Percentiles rank a stretch among this genome's conserved stretches.
phyloP scores from a whole-genome alignment of 2,113 vertebrate species.

The Varanus salvator region DNA sequence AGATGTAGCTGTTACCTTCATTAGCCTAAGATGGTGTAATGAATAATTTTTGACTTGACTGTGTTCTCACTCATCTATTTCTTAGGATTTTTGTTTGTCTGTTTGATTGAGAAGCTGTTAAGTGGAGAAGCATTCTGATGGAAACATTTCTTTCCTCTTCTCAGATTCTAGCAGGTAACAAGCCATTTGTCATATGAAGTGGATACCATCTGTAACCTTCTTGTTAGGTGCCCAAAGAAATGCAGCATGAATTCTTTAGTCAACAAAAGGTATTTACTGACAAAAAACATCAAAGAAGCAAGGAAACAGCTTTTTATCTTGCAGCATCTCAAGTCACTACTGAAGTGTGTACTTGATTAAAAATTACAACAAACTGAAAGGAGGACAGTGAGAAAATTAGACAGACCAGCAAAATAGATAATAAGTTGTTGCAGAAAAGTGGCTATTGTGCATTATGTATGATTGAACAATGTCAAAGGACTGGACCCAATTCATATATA shows the following conservation, averaged over 20 bases:
- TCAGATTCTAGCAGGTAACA: conserved; percentile 45
- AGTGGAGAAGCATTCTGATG: conserved; percentile 39
- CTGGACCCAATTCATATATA: neutral
- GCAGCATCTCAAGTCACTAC: conserved; percentile 31
- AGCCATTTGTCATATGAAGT: conserved; percentile 46
- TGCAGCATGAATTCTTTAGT: conserved; percentile 47
- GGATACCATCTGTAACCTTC: conserved; percentile 44
- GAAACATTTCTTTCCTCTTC: conserved; percentile 45
- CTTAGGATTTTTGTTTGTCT: conserved; percentile 50
- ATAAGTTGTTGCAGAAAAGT: neutral
- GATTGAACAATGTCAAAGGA: conserved; percentile 14
- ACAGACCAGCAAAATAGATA: conserved; percentile 10
- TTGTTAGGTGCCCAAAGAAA: conserved; percentile 38
- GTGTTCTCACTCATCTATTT: conserved; percentile 46
- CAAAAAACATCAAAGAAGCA: conserved; percentile 34
- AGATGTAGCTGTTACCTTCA: conserved; percentile 18
- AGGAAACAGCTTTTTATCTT: conserved; percentile 42
- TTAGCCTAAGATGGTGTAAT: conserved; percentile 16
- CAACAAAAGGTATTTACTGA: conserved; percentile 34
- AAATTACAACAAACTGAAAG: conserved; percentile 30
- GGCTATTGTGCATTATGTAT: neutral
- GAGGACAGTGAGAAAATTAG: conserved; percentile 13
- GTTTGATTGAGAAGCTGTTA: conserved; percentile 54
- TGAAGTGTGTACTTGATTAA: conserved; percentile 45
- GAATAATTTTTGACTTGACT: conserved; percentile 22